Conservation (phyloP, 2,888 invertebrate species). For the Rotaria macrura region DNA sequence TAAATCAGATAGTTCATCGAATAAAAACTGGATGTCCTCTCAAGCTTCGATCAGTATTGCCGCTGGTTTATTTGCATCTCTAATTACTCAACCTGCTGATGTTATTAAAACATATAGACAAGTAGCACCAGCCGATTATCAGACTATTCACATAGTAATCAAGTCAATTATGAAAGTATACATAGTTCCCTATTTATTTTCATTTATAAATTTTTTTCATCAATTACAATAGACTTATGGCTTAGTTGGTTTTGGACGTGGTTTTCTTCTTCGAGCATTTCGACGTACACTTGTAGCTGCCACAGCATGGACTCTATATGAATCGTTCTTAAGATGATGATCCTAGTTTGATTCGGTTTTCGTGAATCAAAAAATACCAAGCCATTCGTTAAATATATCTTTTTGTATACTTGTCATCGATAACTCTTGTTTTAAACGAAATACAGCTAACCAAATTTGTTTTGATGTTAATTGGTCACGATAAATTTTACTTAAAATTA, state of each 20-base stretch:
- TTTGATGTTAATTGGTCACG: not conserved
- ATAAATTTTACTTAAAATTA: not conserved
- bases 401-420: not conserved
- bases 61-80: not conserved
- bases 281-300: not conserved
- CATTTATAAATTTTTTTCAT: not conserved
- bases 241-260: not conserved
- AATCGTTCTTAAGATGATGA: not conserved
- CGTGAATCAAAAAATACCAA: not conserved
- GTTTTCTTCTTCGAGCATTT: not conserved
- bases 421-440: not conserved
- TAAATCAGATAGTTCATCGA: not conserved
- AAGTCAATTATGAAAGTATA: not conserved
- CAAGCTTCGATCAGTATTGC: not conserved
- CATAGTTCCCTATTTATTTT: not conserved
- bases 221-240: not conserved
- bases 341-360: no score
- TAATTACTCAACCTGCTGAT: constrained; percentile 18
- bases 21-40: not conserved
- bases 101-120: constrained; percentile 20
- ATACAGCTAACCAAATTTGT: not conserved
- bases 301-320: constrained; percentile 13
- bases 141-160: not conserved
- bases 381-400: constrained; percentile 17
- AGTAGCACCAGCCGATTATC: not conserved